phyloP scores from a whole-genome alignment of 92 coral and sea anemone species.

The Siderastrea siderea region DNA sequence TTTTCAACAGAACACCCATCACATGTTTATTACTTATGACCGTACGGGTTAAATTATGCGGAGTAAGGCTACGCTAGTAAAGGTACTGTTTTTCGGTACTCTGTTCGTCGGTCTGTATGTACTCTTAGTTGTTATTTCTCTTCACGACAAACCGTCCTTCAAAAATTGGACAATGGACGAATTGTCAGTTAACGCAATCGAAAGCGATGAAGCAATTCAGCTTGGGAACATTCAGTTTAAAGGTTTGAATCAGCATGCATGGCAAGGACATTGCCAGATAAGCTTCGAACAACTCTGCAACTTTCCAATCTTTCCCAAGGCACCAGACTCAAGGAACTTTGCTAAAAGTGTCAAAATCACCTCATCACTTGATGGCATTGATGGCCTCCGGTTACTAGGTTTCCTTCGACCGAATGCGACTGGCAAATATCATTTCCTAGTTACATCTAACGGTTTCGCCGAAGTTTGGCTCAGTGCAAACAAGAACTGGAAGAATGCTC shows the following conservation, averaged over 20 bases:
- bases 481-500: constrained; percentile 28
- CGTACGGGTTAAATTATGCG: no score
- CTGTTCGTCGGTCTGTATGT: no score
- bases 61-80: no score
- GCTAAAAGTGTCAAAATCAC: background rate
- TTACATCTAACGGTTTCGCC: constrained; percentile 50
- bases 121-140: no score
- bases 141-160: no score
- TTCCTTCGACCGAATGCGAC: constrained; percentile 43
- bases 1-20: no score
- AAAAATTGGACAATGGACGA: no score
- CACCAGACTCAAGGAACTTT: constrained; percentile 39
- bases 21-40: no score
- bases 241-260: constrained; percentile 30
- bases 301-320: constrained; percentile 59
- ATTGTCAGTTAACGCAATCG: no score
- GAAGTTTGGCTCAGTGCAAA: constrained; percentile 60
- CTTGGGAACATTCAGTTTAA: no score
- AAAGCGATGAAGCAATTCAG: no score
- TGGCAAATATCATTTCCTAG: constrained; percentile 55
- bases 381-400: constrained; percentile 53
- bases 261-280: constrained; percentile 47
- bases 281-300: constrained; percentile 40
- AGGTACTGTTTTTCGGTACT: no score
- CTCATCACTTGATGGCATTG: background rate